Evolutionary conservation across 1,140 invertebrate genomes (phyloP), one percentile per base, ranked within the genome.

Genomic region (Sinella curviseta): DNA sequence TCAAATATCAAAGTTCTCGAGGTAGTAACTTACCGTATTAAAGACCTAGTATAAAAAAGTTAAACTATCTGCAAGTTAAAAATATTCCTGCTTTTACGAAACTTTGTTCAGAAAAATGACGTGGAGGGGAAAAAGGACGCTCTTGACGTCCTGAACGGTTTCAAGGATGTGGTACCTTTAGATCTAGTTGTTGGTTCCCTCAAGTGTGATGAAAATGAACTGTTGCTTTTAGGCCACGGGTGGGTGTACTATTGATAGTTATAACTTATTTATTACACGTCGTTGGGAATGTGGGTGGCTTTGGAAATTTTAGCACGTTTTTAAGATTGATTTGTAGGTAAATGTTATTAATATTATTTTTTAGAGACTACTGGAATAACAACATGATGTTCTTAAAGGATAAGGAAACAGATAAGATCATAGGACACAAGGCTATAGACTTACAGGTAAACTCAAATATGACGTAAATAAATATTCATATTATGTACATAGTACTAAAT

Each of bases 381-480:
- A 70, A 70, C 24, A 70, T 70, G 65, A 70, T 70, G 65, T 70
- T 70, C n/a, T 12, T 31, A 14, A 70, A 70, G n/a, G n/a, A 70
- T 24, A 14, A 30, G 24, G 65, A 14, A 26, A 60, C 65, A 4
- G n/a, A 33, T 8, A 2, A 70, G 31, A 33, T 70, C 65, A 33
- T 70, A 2, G 26, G 28, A 2, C 65, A 70, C 12, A 33, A 17
- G 65, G 65, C 65, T 31, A 70, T 70, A 8, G 65, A 70, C 31
- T n/a, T 70, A 8, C 65, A 70, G 31, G 55, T 60, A 3, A 24
- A 3, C 24, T 60, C 24, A 60, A 17, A 17, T 48, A 17, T 48
- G 39, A 48, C 39, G 39, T 17, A 48, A 48, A n/a, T n/a, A n/a
- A n/a, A n/a, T n/a, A n/a, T n/a, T n/a, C n/a, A n/a, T n/a, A n/a